phyloP scores from a whole-genome alignment of 2,797 vertebrate species.

The Xiphophorus birchmanni region DNA sequence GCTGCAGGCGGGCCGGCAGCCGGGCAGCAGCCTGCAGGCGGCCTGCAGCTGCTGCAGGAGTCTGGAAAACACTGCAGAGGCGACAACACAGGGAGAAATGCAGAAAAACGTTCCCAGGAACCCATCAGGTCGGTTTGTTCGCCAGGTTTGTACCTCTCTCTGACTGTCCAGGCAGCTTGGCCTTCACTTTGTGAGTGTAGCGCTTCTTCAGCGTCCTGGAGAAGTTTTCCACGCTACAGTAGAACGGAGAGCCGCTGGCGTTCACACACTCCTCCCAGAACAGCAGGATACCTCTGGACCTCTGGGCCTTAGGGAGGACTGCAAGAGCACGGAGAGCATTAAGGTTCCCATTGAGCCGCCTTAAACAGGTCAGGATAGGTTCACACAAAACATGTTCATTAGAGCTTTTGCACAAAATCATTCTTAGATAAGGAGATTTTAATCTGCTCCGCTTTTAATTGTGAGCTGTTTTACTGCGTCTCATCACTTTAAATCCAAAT shows the following conservation, averaged over 20 bases:
- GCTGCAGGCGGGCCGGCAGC: conserved; percentile 56
- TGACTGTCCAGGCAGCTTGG: conserved; percentile 89
- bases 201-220: conserved; percentile 82
- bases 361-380: no score
- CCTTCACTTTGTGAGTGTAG: conserved; percentile 86
- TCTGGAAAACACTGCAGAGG: conserved; percentile 81
- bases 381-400: no score
- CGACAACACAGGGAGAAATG: not conserved
- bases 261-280: conserved; percentile 87
- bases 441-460: no score
- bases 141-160: conserved; percentile 83
- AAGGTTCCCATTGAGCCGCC: no score
- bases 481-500: no score
- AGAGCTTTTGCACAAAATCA: no score
- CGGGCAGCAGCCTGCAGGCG: conserved; percentile 74
- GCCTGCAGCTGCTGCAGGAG: conserved; percentile 87
- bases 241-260: conserved; percentile 75
- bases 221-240: conserved; percentile 80
- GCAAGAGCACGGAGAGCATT: conserved; percentile 12
- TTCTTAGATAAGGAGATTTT: no score
- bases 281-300: conserved; percentile 80
- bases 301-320: conserved; percentile 86
- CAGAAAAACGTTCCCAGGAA: not conserved
- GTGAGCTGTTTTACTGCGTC: no score
- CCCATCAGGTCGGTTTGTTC: not conserved